phyloP scores from a whole-genome alignment of 2,113 vertebrate genomes.

The Fregetta grallaria region DNA sequence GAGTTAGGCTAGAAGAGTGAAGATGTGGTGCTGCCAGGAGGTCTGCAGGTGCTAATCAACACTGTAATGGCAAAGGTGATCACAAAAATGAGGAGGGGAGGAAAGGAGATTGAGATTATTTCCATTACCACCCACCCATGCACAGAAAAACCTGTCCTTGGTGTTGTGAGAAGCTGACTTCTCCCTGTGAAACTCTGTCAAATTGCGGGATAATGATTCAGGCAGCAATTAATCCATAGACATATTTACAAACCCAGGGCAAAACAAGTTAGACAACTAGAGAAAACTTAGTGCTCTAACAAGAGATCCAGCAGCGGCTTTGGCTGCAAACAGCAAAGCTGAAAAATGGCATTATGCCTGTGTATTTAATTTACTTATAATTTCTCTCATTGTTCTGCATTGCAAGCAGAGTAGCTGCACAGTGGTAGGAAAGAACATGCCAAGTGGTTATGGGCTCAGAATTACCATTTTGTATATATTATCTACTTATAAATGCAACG shows the following conservation, averaged over 20 bases:
- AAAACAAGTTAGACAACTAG: neutral
- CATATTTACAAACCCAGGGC: neutral
- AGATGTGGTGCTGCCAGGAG: neutral
- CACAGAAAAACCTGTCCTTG: neutral
- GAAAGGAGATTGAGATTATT: neutral
- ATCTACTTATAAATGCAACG: neutral
- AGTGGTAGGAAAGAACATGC: conserved; percentile 13
- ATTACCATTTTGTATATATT: conserved; percentile 44
- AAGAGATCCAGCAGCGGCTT: neutral
- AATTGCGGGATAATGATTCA: neutral
- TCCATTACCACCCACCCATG: neutral
- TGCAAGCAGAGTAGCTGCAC: conserved; percentile 5
- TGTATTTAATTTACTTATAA: conserved; percentile 35
- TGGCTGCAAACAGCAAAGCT: neutral
- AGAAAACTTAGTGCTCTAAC: conserved; percentile 20
- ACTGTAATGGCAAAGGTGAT: neutral
- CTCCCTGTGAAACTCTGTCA: neutral
- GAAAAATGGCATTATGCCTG: conserved; percentile 9
- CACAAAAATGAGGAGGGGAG: neutral
- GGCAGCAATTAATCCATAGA: neutral
- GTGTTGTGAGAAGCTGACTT: neutral
- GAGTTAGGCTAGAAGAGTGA: neutral
- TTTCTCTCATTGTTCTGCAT: conserved; percentile 38
- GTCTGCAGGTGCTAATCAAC: neutral
- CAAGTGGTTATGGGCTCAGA: conserved; percentile 28